Percentiles rank a stretch among this genome's conserved stretches.
Conservation (phyloP, 2,113 vertebrate species). For the Ellobius talpinus region DNA sequence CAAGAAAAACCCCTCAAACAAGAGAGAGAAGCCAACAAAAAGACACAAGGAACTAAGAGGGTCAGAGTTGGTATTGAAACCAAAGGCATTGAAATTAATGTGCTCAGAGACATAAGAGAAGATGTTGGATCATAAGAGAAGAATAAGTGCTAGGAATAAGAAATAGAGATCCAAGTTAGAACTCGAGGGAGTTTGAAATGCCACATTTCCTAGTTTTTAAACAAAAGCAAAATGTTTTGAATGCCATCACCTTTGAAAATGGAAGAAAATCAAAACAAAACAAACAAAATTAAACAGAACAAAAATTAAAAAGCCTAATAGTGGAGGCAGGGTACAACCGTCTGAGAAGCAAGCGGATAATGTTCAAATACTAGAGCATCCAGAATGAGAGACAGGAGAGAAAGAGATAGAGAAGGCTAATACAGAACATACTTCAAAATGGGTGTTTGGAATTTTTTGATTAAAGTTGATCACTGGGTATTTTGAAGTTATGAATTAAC, state of each 20-base stretch:
- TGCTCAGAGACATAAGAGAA: not conserved
- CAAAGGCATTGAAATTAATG: not conserved
- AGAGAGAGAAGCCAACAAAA: not conserved
- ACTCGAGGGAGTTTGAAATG: not conserved
- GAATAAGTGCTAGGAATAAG: not conserved
- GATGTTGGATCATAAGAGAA: not conserved
- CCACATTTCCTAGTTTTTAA: not conserved
- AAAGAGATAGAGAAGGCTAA: not conserved
- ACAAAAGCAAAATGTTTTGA: not conserved
- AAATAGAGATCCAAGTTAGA: not conserved
- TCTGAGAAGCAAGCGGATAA: not conserved
- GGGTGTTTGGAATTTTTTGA: not conserved
- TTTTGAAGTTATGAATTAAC: not conserved
- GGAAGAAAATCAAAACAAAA: not conserved
- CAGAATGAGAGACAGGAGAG: not conserved
- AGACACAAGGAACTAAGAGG: not conserved
- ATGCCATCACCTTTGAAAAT: not conserved
- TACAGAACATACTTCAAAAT: not conserved
- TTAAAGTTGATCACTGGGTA: not conserved
- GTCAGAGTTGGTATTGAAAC: not conserved
- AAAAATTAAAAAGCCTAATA: not conserved
- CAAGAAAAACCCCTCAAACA: not conserved
- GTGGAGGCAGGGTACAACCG: not conserved
- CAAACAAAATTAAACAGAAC: not conserved
- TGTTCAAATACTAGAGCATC: not conserved